Evolutionary conservation across 2,797 vertebrate species (phyloP).

Genomic region (Taeniopygia guttata): DNA sequence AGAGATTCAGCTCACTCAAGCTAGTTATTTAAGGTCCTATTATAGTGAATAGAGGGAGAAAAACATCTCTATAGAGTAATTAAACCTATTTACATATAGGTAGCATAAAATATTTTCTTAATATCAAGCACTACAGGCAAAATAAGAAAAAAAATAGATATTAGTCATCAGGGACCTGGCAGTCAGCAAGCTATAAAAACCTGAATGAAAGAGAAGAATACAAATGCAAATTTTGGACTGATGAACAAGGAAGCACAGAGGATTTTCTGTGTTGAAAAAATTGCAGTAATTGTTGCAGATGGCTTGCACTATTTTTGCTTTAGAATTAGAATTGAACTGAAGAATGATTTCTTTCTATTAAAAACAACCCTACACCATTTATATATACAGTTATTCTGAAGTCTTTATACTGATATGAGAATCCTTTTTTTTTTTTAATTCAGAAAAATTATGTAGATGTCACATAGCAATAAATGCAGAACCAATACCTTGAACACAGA

Average conservation of each 20-base stretch:
- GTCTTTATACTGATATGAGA: neutral
- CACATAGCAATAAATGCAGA: neutral
- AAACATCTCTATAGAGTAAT: neutral
- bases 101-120: neutral
- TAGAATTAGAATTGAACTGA: neutral
- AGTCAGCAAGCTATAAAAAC: constrained; percentile 18
- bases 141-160: neutral
- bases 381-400: neutral
- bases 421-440: neutral
- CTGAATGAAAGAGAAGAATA: constrained; percentile 11
- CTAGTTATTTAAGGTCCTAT: neutral
- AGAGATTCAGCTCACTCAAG: neutral
- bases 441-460: neutral
- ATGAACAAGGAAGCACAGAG: constrained; percentile 14
- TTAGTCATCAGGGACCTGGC: neutral
- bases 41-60: neutral
- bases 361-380: neutral
- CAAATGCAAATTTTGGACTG: constrained; percentile 18
- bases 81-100: neutral
- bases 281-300: constrained; percentile 36
- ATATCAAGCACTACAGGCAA: neutral
- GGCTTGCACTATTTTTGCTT: neutral
- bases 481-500: neutral
- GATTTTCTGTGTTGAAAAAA: constrained; percentile 26
- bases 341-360: constrained; percentile 4